Conservation (phyloP, 35 echinoderm and acorn worm genomes). For the Diadema setosum region DNA sequence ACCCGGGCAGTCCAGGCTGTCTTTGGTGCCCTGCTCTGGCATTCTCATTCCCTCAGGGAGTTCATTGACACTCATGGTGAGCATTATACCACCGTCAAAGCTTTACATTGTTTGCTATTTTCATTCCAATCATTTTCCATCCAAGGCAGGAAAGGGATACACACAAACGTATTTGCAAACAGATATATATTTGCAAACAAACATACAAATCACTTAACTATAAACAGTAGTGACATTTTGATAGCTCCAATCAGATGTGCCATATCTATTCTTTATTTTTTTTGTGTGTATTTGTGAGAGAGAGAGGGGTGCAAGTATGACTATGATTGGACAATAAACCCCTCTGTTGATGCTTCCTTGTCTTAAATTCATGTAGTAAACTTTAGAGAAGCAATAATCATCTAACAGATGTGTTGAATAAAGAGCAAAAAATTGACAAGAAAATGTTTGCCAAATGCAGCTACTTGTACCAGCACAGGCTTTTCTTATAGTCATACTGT, state of each 20-base stretch:
- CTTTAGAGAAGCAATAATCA: no score
- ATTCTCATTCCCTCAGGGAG: conserved; percentile 54
- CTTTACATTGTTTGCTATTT: not conserved
- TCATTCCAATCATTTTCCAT: not conserved
- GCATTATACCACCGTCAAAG: not conserved
- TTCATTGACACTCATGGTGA: conserved; percentile 57
- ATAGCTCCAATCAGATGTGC: no score
- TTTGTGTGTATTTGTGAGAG: no score
- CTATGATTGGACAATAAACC: no score
- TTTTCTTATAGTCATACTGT: no score
- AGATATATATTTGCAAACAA: not conserved
- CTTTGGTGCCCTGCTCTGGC: conserved; percentile 95
- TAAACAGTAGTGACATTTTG: not conserved
- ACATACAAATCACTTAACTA: not conserved
- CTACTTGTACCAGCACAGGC: no score
- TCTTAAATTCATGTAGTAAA: no score
- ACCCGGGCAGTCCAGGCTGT: conserved; percentile 64
- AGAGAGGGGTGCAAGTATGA: no score
- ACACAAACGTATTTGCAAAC: not conserved
- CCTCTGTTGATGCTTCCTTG: no score
- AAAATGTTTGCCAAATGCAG: no score
- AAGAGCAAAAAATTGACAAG: no score
- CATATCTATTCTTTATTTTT: no score
- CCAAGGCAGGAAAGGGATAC: not conserved
- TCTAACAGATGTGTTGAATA: not conserved